phyloP scores from a whole-genome alignment of 30 jellyfish, hydroid and myxozoan genomes.

The Aurelia aurita region DNA sequence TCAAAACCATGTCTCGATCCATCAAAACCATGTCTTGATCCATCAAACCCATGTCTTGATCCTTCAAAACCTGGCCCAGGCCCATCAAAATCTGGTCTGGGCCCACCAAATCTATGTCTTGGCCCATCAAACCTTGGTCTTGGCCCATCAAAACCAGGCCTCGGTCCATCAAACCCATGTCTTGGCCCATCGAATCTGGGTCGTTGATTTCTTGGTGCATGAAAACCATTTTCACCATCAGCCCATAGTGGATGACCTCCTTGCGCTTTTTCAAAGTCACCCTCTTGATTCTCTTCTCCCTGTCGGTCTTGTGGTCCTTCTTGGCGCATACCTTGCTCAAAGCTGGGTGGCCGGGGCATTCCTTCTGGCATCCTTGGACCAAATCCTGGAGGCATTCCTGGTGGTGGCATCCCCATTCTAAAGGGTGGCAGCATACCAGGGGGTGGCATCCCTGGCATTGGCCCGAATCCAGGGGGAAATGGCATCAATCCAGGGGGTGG shows the following conservation, averaged over 20 bases:
- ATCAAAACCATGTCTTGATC: constrained; percentile 29
- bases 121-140: constrained; percentile 15
- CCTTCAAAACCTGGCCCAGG: constrained; percentile 50
- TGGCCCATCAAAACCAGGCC: constrained; percentile 17
- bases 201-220: constrained; percentile 24
- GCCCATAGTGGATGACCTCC: constrained; percentile 12
- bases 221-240: constrained; percentile 32
- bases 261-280: constrained; percentile 6
- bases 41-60: constrained; percentile 28
- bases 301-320: constrained; percentile 36
- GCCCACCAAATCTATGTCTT: constrained; percentile 28
- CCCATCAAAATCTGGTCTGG: constrained; percentile 20
- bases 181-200: constrained; percentile 21
- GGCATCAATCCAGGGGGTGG: constrained; percentile 84
- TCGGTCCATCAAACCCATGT: constrained; percentile 24
- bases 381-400: constrained; percentile 68
- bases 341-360: constrained; percentile 45
- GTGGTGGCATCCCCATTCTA: constrained; percentile 78
- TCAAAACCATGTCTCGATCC: constrained; percentile 11
- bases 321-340: constrained; percentile 32
- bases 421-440: constrained; percentile 70
- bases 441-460: constrained; percentile 78
- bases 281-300: not conserved
- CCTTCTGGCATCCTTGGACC: constrained; percentile 33
- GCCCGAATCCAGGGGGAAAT: constrained; percentile 88